Percentiles rank a stretch among this genome's conserved stretches.
Conservation (phyloP, 1,140 invertebrate genomes). For the Papilio dardanus region DNA sequence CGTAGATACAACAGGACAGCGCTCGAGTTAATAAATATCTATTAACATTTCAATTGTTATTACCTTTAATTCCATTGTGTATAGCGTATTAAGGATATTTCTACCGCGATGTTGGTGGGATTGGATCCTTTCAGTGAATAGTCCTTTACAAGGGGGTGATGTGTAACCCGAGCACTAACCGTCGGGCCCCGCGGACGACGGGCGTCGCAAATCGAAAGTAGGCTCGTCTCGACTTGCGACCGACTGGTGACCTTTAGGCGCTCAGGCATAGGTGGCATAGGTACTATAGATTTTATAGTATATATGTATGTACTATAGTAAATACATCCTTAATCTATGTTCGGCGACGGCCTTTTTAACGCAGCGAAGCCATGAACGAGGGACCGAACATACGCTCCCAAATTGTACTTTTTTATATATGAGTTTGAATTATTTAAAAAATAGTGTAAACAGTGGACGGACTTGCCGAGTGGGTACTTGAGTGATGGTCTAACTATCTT, state of each 20-base stretch:
- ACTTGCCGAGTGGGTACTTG: too few relatives aligned
- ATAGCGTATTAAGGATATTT: background rate
- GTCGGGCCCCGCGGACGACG: background rate
- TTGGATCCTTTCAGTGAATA: background rate
- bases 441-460: too few relatives aligned
- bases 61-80: background rate
- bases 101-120: background rate
- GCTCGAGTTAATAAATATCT: background rate
- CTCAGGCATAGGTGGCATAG: too few relatives aligned
- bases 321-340: conserved; percentile 6
- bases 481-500: background rate
- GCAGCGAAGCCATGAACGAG: background rate
- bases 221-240: background rate
- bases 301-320: too few relatives aligned
- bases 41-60: background rate
- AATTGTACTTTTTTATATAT: too few relatives aligned
- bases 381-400: background rate
- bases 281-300: too few relatives aligned
- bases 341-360: background rate
- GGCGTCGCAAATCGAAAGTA: conserved; percentile 28
- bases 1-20: background rate
- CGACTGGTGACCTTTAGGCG: conserved; percentile 30
- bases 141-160: background rate
- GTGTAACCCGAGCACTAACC: background rate
- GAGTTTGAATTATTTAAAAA: too few relatives aligned